phyloP scores from a whole-genome alignment of 2,113 vertebrate genomes.

The Trochalopteron elliotii region DNA sequence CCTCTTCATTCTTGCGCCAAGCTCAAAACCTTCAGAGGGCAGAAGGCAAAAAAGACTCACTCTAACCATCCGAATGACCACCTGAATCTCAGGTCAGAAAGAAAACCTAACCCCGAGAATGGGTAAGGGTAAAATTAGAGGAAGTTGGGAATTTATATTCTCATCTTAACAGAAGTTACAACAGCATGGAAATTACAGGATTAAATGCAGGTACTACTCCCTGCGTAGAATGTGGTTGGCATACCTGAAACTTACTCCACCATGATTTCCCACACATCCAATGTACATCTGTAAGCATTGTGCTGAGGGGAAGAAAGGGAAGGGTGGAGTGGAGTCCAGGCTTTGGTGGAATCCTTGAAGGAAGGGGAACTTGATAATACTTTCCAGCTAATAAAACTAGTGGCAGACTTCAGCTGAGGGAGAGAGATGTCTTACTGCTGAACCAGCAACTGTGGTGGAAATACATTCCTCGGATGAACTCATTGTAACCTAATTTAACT shows the following conservation, averaged over 20 bases:
- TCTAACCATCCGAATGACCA: too few species aligned
- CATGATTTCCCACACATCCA: neutral
- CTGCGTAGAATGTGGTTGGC: neutral
- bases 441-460: neutral
- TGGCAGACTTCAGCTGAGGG: neutral
- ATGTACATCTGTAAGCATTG: neutral
- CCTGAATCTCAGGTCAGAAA: too few species aligned
- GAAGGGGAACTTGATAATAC: neutral
- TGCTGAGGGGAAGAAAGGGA: neutral
- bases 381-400: neutral
- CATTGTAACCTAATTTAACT: neutral
- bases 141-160: neutral
- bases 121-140: neutral
- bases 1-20: too few species aligned
- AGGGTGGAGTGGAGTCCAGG: neutral
- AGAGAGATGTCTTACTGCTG: neutral
- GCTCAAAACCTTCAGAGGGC: too few species aligned
- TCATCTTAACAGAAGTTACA: neutral
- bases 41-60: too few species aligned
- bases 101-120: too few species aligned
- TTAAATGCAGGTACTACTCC: neutral
- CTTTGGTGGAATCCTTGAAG: neutral
- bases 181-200: neutral
- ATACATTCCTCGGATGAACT: accelerated
- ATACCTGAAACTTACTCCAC: neutral